Evolutionary conservation across 2,113 vertebrate species (phyloP), one percentile per base, ranked within the genome.

Genomic region (Himantopus leucocephalus): DNA sequence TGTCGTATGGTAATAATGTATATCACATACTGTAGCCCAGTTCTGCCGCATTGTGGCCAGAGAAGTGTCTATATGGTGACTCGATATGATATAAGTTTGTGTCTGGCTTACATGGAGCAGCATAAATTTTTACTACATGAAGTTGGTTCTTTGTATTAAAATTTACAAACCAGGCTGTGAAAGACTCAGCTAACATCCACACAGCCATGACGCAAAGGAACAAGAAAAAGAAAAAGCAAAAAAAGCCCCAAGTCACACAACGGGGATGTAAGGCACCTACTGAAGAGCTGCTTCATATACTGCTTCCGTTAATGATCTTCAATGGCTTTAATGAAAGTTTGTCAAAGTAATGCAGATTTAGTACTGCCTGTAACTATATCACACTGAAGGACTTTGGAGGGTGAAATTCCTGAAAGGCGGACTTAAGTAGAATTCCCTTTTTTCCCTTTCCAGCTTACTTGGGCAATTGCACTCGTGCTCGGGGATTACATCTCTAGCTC

Each of bases 331-430:
- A 41, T 7, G 67, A 52, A 88, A 82, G 53, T 91, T 93, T 82
- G 88, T 88, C 92, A 77, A 79, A 96, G 52, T 24, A 74, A 93
- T 50, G 88, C 83, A 94, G 92, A 95, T 91, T 88, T 74, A 84
- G 72, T 41, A 18, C 88, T 83, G 92, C 71, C 71, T 68, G 43
- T 22, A 87, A 80, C 91, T 78, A 2, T 27, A 75, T 23, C 77
- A 26, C 5, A 4, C 64, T 91, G 83, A 94, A 96, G 94, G 85
- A 92, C 78, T 94, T 75, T 26, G 53, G 74, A 92, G 89, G 80
- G 41, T 64, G 85, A 95, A 93, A 91, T 53, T 94, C 86, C 68
- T 41, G 48, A 92, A 91, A 90, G 91, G 52, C 86, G 91, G 63
- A 20, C n/a, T 12, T 19, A 47, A 89, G 79, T 3, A 89, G 77